Evolutionary conservation across 2,888 invertebrate species (phyloP).

Genomic region (Aradus depressus): DNA sequence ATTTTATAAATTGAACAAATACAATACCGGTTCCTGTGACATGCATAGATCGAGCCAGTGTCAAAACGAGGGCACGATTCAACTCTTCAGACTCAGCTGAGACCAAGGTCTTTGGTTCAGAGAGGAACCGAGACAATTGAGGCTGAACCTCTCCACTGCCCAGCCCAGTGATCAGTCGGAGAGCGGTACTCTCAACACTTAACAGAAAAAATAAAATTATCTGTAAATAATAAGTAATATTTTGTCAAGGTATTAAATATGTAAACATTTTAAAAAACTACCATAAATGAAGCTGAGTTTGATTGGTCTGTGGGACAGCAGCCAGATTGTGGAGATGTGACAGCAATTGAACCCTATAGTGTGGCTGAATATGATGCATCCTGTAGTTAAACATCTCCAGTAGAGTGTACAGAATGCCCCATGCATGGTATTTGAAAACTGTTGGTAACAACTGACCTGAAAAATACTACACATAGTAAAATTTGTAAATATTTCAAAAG

Average conservation of each 20-base stretch:
- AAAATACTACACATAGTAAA: slow-evolving; percentile 21
- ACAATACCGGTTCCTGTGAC: slow-evolving; percentile 58
- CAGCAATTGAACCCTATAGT: slow-evolving; percentile 83
- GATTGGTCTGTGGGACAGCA: slow-evolving; percentile 86
- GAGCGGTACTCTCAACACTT: slow-evolving; percentile 80
- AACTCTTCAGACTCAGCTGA: slow-evolving; percentile 92
- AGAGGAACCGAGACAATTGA: slow-evolving; percentile 80
- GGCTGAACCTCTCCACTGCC: slow-evolving; percentile 93
- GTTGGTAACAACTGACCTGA: slow-evolving; percentile 76
- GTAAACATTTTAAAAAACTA: too few relatives aligned
- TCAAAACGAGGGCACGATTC: slow-evolving; percentile 84
- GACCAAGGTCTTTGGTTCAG: slow-evolving; percentile 80
- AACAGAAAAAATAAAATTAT: too few relatives aligned
- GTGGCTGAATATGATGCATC: slow-evolving; percentile 91
- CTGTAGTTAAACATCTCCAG: slow-evolving; percentile 95
- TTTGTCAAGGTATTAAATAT: too few relatives aligned
- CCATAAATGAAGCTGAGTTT: slow-evolving; percentile 89
- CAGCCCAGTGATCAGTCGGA: slow-evolving; percentile 73
- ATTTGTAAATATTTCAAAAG: not conserved
- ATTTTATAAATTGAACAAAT: not conserved
- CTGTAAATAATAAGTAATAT: slow-evolving; percentile 9
- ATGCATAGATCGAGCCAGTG: slow-evolving; percentile 85
- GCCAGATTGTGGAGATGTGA: slow-evolving; percentile 85
- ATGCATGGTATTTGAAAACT: slow-evolving; percentile 84
- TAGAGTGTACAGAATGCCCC: slow-evolving; percentile 90